Conservation (phyloP, 2,113 vertebrate species). For the Oreochromis spilurus region DNA sequence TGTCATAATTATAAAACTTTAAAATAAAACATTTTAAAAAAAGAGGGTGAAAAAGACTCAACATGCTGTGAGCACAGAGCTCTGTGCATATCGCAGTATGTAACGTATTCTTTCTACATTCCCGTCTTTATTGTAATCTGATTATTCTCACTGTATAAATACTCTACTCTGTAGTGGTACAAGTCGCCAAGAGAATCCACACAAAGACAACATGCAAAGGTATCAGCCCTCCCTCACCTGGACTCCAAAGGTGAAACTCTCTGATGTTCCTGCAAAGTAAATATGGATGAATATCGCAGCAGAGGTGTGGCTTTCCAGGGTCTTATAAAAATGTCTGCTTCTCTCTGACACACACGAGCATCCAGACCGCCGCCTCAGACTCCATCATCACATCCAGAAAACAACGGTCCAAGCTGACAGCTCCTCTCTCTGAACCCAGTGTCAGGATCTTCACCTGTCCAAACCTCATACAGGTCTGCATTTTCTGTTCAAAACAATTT, state of each 20-base stretch:
- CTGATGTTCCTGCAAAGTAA: neutral
- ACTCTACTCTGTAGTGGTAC: neutral
- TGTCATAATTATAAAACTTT: neutral
- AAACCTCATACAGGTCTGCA: neutral
- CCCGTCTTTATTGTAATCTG: rapidly evolving
- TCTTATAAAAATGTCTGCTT: neutral
- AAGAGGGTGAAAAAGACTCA: neutral
- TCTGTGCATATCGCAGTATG: neutral
- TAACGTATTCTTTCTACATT: neutral
- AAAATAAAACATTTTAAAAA: neutral
- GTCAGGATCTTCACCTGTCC: neutral
- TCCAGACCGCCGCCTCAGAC: rapidly evolving
- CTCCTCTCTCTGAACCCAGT: neutral
- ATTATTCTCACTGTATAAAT: neutral
- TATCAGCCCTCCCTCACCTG: neutral
- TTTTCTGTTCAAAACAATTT: neutral
- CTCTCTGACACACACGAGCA: neutral
- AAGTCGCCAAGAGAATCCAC: neutral
- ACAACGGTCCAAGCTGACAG: neutral
- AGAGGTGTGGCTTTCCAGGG: neutral
- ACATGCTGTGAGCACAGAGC: neutral
- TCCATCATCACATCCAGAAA: neutral
- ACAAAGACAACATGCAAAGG: neutral
- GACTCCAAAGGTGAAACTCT: neutral
- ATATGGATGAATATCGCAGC: neutral